Evolutionary conservation across 2,888 invertebrate genomes (phyloP), one percentile per base, ranked within the genome.

Genomic region (Andrena bucephala): DNA sequence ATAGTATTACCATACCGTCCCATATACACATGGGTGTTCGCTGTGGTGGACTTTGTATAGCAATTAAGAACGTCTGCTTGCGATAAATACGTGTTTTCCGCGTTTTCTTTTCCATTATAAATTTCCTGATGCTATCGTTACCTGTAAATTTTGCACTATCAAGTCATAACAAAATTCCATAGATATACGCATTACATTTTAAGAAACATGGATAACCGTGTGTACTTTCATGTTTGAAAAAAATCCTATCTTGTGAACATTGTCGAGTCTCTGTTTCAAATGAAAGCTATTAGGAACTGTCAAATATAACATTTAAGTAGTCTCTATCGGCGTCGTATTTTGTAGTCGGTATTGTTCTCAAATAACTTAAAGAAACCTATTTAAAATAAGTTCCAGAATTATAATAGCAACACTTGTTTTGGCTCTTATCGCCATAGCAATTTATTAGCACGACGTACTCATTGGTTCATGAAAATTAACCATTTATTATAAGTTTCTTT

Each of bases 41-140:
- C 60, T 65, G 52, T 59, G 52, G 16, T 84, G 91, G 82, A 91
- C 91, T 91, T 91, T 90, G 90, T 62, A 88, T 87, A 71, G 85
- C 80, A 87, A 90, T 89, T 90, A 89, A 89, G 76, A 87, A 50
- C 81, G 90, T 90, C 90, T 89, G 88, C 75, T 24, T 36, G 70
- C 73, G 89, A 91, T 91, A 90, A 88, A 82, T 89, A 79, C 81
- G 73, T 87, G n/a, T 89, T 89, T 85, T 87, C 77, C 68, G 63
- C 75, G 69, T 79, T 86, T 79, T 59, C 77, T 83, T 85, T 84
- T 71, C 52, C 66, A 31, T 62, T 48, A 68, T 73, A 54, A 71
- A 79, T 79, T 85, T 86, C 68, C 48, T 31, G 27, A 10, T 36
- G 33, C 36, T 62, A 36, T 52, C 29, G 42, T 66, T 48, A 52